Conservation (phyloP, 2,888 invertebrate species). For the Megastigmus dorsalis region DNA sequence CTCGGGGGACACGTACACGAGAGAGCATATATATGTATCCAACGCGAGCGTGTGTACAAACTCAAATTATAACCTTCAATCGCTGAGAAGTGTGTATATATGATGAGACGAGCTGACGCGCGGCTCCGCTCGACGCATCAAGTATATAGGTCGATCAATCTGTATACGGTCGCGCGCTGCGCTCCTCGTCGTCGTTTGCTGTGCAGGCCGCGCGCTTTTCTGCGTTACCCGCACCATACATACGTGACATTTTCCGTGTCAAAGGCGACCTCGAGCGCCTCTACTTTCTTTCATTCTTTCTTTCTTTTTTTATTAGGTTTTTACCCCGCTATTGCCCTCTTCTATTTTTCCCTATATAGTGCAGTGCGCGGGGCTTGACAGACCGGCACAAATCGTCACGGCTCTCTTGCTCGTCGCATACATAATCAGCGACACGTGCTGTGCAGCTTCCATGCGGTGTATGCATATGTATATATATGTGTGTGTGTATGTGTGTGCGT, state of each 20-base stretch:
- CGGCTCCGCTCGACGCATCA: background rate
- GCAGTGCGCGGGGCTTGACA: background rate
- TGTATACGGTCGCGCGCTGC: background rate
- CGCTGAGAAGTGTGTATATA: background rate
- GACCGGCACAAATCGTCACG: conserved; percentile 41
- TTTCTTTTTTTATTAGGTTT: background rate
- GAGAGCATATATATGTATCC: too few relatives aligned
- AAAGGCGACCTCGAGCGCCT: background rate
- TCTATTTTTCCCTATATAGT: background rate
- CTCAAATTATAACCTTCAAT: conserved; percentile 39
- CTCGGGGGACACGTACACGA: too few relatives aligned
- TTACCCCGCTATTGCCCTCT: background rate
- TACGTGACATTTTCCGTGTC: conserved; percentile 27
- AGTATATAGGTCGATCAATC: conserved; percentile 51
- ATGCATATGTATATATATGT: too few relatives aligned
- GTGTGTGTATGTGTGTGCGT: too few relatives aligned
- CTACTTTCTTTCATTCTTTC: background rate
- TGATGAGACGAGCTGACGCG: too few relatives aligned
- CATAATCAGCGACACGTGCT: conserved; percentile 47
- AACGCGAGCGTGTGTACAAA: too few relatives aligned
- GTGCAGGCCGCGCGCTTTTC: too few relatives aligned
- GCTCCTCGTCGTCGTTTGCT: too few relatives aligned
- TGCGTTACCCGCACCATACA: too few relatives aligned
- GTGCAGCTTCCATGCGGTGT: too few relatives aligned
- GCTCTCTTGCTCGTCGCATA: conserved; percentile 35